Evolutionary conservation across 2,888 invertebrate genomes (phyloP), one percentile per base, ranked within the genome.

Genomic region (Alloplasta piceator): DNA sequence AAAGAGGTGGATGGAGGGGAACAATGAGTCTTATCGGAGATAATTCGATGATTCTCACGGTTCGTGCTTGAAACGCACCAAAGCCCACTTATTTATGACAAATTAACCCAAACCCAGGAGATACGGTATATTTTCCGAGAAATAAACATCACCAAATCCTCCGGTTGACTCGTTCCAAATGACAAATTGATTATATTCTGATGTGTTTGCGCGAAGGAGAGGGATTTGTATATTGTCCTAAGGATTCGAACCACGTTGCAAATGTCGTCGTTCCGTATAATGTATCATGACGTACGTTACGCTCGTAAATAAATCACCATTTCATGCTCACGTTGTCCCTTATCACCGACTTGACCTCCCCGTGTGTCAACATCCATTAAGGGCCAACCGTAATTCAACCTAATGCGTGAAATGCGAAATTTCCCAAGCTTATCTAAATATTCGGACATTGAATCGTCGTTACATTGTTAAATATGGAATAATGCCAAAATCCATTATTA

Each of bases 281-380:
- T 26, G 26, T 26, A 26, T 26, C 26, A 26, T 26, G 26, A 52
- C 14, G 43, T 43, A 43, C 10, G 43, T 43, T 43, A 14, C 14
- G 52, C 9, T 67, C 55, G 39, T 56, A 52, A 43, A 41, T 68
- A 56, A 68, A 68, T 68, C 43, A 55, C 26, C 39, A 16, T 41
- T 68, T 55, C 48, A 14, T 56, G 67, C 3, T 26, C 26, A 26
- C 55, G 16, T n/a, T 55, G 39, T 48, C n/a, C 16, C 55, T 68
- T 68, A 68, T 68, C 67, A 68, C 26, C 26, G 26, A 26, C 26
- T 1, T 4, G 16, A n/a, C 41, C 41, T 55, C 55, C 55, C 67
- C 67, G 43, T 68, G 38, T 55, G 55, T 68, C 67, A 5, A n/a
- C 55, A 16, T 55, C 26, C n/a, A 58, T 52, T 52, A 52, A 52